These are phyloP conservation scores for Rhagonycha fulva DNA, from an alignment of 2,888 invertebrate species.

Conservation along the genomic window DNA sequence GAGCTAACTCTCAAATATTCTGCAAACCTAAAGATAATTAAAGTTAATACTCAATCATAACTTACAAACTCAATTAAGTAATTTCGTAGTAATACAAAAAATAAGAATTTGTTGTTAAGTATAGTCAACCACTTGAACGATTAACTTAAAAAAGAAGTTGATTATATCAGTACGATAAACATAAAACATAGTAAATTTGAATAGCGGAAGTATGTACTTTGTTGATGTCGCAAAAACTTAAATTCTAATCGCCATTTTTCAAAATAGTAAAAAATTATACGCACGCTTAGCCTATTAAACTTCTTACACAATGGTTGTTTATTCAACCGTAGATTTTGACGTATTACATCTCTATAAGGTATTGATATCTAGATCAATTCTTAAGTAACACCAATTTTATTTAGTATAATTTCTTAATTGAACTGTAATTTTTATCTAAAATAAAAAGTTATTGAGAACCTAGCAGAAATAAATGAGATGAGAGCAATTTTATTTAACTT, in stretches of 20 bases:
- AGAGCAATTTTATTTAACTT: neutral
- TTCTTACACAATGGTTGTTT: conserved; percentile 3
- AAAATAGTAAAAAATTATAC: conserved; percentile 2
- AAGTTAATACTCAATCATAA: neutral
- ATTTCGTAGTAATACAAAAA: neutral
- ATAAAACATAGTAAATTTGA: neutral
- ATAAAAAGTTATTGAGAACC: neutral
- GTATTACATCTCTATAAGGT: neutral
- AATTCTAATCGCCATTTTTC: neutral
- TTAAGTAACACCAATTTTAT: neutral
- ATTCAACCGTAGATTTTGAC: neutral
- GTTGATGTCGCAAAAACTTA: neutral
- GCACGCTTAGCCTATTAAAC: conserved; percentile 10
- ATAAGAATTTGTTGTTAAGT: neutral
- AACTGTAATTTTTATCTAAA: neutral
- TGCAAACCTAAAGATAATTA: too few species aligned
- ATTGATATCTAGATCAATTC: neutral
- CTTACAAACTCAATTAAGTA: neutral
- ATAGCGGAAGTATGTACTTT: neutral
- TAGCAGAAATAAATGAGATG: neutral
- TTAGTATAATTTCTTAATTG: neutral
- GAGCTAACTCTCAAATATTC: too few species aligned
- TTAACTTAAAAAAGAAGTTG: neutral
- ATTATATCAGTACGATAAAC: neutral
- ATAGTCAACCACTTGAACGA: neutral